Percentiles rank a stretch among this genome's conserved stretches.
Evolutionary conservation across 2,797 vertebrate species (phyloP).

Genomic region (Platyrinchus mystaceus): DNA sequence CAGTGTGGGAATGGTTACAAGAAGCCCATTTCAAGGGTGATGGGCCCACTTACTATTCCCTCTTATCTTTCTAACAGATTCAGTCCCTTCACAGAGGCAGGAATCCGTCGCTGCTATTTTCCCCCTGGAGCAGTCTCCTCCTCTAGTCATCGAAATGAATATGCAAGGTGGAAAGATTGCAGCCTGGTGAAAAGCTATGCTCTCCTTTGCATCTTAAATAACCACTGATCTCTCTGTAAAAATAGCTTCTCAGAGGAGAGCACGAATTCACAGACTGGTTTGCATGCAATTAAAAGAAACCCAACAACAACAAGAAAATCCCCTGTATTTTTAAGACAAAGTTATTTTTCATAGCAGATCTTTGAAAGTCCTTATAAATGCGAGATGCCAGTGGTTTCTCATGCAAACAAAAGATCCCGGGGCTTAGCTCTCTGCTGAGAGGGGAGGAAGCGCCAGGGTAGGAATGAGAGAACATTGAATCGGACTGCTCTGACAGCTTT

Average conservation of each 20-base stretch:
- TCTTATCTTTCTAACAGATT: background rate
- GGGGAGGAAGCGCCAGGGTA: slow-evolving; percentile 49
- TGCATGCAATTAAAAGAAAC: background rate
- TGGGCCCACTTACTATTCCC: background rate
- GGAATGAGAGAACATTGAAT: slow-evolving; percentile 48
- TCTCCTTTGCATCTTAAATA: slow-evolving; percentile 12
- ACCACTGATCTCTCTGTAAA: background rate
- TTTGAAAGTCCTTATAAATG: slow-evolving; percentile 44
- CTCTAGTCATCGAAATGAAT: background rate
- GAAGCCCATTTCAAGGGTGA: background rate
- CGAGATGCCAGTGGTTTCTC: slow-evolving; percentile 67
- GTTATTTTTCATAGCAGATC: slow-evolving; percentile 48
- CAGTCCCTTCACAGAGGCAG: background rate
- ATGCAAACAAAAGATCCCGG: slow-evolving; percentile 59
- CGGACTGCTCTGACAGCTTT: slow-evolving; percentile 74
- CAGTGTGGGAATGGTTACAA: background rate
- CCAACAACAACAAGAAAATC: background rate
- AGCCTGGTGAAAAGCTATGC: background rate
- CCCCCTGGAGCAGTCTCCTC: background rate
- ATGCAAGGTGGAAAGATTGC: slow-evolving; percentile 34
- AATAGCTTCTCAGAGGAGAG: background rate
- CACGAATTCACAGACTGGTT: background rate
- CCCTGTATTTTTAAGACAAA: background rate
- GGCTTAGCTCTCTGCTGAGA: slow-evolving; percentile 46
- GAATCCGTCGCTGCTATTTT: background rate